Evolutionary conservation across 2,113 vertebrate species (phyloP).

Genomic region (Oncorhynchus clarkii): DNA sequence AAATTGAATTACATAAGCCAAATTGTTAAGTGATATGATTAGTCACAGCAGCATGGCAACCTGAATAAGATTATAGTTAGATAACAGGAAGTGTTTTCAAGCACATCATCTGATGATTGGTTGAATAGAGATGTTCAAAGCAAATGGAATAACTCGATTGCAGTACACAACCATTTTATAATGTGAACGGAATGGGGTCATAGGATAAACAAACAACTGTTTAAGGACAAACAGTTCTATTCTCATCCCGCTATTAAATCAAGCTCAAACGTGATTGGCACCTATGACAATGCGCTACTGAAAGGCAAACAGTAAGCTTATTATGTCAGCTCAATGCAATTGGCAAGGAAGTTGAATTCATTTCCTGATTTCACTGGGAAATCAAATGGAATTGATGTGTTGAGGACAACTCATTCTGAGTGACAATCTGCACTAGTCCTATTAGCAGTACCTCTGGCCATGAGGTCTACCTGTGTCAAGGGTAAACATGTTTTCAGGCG

Average conservation of each 20-base stretch:
- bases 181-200: no score
- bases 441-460: neutral
- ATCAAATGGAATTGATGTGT: neutral
- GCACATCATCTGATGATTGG: neutral
- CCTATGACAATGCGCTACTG: no score
- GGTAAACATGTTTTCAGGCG: neutral
- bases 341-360: neutral
- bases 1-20: slow-evolving; percentile 18
- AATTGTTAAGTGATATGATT: slow-evolving; percentile 18
- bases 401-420: neutral
- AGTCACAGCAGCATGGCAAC: slow-evolving; percentile 10
- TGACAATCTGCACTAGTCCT: neutral
- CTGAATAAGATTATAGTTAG: slow-evolving; percentile 6
- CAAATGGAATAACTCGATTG: neutral
- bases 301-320: neutral
- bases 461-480: neutral
- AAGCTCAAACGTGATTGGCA: no score
- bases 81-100: slow-evolving; percentile 7
- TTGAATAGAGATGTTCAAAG: neutral
- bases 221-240: no score
- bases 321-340: neutral
- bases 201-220: no score
- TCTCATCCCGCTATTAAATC: no score
- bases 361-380: neutral
- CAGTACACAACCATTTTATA: no score